Evolutionary conservation across 2,113 vertebrate genomes (phyloP).

Genomic region (Lampris incognitus): DNA sequence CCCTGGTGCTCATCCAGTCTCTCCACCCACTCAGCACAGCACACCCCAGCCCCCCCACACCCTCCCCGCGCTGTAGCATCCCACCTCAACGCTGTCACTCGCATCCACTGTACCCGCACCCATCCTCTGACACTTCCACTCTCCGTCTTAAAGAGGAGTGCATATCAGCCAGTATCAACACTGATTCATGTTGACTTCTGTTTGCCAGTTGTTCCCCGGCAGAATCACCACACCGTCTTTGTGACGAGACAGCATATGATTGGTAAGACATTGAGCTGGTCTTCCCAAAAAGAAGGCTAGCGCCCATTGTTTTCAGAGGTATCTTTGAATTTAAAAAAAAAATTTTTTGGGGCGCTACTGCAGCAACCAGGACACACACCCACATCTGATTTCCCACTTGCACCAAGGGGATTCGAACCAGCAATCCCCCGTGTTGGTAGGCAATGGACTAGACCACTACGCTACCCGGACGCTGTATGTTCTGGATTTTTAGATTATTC

Average conservation of each 20-base stretch:
- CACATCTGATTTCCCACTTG: too few relatives aligned
- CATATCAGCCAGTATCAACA: neutral
- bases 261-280: too few relatives aligned
- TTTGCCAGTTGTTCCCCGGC: neutral
- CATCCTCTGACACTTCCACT: neutral
- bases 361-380: too few relatives aligned
- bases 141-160: neutral
- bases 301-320: too few relatives aligned
- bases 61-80: neutral
- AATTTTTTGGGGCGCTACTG: too few relatives aligned
- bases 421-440: too few relatives aligned
- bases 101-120: neutral
- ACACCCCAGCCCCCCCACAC: neutral
- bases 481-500: too few relatives aligned
- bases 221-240: constrained; percentile 1
- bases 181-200: neutral
- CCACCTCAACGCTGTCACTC: constrained; percentile 1
- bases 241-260: neutral
- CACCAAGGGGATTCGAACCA: too few relatives aligned
- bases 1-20: constrained; percentile 11
- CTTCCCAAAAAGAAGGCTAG: too few relatives aligned
- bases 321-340: too few relatives aligned
- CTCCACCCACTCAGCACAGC: constrained; percentile 4
- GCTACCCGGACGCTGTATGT: too few relatives aligned
- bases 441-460: too few relatives aligned